phyloP scores from a whole-genome alignment of 2,888 invertebrate genomes.

The Fragum whitleyi region DNA sequence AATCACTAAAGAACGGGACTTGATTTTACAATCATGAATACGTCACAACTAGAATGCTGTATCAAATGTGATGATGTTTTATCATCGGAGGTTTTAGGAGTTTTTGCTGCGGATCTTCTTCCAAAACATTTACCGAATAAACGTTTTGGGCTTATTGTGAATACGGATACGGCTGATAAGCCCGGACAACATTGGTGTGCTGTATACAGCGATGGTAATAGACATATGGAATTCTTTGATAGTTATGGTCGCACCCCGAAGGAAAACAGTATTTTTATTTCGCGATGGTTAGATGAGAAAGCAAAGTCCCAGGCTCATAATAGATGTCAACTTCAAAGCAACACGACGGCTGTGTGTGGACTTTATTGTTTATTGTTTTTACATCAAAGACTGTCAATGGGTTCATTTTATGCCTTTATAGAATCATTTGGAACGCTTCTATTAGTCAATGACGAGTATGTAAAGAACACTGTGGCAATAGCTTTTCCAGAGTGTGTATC shows the following conservation, averaged over 20 bases:
- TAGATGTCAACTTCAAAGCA: slow-evolving; percentile 28
- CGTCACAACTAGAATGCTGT: slow-evolving; percentile 30
- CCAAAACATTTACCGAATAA: background rate
- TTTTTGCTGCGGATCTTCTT: slow-evolving; percentile 33
- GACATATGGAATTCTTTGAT: slow-evolving; percentile 34
- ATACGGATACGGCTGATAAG: slow-evolving; percentile 25
- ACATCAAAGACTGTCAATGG: slow-evolving; percentile 27
- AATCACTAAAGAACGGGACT: slow-evolving; percentile 31
- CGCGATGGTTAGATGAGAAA: slow-evolving; percentile 7
- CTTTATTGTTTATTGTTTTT: slow-evolving; percentile 43
- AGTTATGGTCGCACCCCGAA: slow-evolving; percentile 22
- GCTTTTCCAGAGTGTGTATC: slow-evolving; percentile 36
- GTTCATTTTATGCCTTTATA: slow-evolving; percentile 25
- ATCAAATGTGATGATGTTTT: slow-evolving; percentile 30
- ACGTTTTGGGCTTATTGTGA: slow-evolving; percentile 39
- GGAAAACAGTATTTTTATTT: slow-evolving; percentile 24
- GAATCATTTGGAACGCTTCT: slow-evolving; percentile 9
- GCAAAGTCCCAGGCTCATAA: background rate
- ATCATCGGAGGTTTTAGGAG: slow-evolving; percentile 3
- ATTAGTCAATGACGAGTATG: slow-evolving; percentile 30
- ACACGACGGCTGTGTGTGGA: slow-evolving; percentile 33
- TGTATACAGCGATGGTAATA: slow-evolving; percentile 4
- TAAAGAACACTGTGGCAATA: slow-evolving; percentile 9
- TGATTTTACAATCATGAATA: slow-evolving; percentile 24
- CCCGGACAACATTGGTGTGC: slow-evolving; percentile 35